phyloP scores from a whole-genome alignment of 2,113 vertebrate species.

The Pollimyrus isidori region DNA sequence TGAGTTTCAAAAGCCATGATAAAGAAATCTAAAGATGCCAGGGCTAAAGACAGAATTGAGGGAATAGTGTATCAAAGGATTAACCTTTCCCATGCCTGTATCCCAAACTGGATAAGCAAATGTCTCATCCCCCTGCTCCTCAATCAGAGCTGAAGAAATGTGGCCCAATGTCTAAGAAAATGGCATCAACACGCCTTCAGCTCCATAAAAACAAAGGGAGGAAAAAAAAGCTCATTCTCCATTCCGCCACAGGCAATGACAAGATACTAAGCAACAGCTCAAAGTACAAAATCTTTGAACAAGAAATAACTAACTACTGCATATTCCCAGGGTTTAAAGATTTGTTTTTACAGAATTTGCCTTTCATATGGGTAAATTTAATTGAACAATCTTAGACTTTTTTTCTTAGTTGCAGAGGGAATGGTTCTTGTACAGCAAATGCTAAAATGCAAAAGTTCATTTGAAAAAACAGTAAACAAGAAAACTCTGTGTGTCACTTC shows the following conservation, averaged over 20 bases:
- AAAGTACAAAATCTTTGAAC: conserved; percentile 45
- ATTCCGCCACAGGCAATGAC: conserved; percentile 27
- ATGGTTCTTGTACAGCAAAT: neutral
- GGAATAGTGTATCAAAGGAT: neutral
- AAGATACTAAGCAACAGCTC: conserved; percentile 27
- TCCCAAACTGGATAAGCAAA: neutral
- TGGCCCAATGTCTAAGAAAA: neutral
- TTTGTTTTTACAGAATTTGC: neutral
- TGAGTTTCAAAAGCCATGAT: neutral
- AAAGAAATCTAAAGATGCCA: neutral
- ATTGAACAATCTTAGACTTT: neutral
- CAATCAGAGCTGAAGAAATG: neutral
- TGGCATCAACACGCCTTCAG: neutral
- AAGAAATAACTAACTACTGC: conserved; percentile 43
- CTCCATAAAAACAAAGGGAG: neutral
- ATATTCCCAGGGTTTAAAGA: conserved; percentile 8
- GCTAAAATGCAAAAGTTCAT: neutral
- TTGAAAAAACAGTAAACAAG: neutral
- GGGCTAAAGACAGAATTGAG: neutral
- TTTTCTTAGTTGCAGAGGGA: neutral
- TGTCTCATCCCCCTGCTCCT: neutral
- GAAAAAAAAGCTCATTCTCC: neutral
- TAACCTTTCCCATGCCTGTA: neutral
- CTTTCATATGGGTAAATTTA: neutral
- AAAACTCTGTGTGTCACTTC: neutral